A percentile compares a stretch with the other conserved stretches of the same genome.
Conservation (phyloP, 2,113 vertebrate genomes). For the Scomber scombrus region DNA sequence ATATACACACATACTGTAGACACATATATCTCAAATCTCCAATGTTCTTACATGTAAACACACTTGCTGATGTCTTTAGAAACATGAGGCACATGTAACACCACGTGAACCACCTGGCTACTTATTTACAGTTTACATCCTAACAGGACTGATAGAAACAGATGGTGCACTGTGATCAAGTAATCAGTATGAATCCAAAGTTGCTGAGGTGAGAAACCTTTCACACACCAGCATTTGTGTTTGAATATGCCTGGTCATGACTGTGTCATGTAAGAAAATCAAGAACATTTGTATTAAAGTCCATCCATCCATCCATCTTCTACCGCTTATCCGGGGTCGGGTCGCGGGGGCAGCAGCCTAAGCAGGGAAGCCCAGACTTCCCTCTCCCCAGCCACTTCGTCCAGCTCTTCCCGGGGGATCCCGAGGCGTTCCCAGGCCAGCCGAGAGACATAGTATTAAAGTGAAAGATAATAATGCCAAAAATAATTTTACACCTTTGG, state of each 20-base stretch:
- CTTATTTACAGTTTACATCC: conserved; percentile 39
- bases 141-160: neutral
- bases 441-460: too few species aligned
- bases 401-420: too few species aligned
- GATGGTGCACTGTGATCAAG: neutral
- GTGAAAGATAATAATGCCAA: neutral
- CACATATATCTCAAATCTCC: neutral
- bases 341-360: too few species aligned
- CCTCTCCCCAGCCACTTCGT: too few species aligned
- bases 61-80: neutral
- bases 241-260: neutral
- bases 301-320: too few species aligned
- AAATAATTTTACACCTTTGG: neutral
- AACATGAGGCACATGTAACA: conserved; percentile 23
- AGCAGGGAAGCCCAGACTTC: too few species aligned
- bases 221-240: neutral
- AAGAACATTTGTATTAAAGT: neutral
- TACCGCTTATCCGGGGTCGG: too few species aligned
- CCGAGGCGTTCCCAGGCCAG: too few species aligned
- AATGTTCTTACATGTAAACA: accelerated
- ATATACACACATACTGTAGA: too few species aligned
- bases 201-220: neutral
- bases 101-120: conserved; percentile 12
- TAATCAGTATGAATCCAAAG: neutral
- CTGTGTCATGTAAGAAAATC: neutral